Percentiles rank a stretch among this genome's conserved stretches.
phyloP scores from a whole-genome alignment of 2,888 invertebrate species.

The Clostera curtula region DNA sequence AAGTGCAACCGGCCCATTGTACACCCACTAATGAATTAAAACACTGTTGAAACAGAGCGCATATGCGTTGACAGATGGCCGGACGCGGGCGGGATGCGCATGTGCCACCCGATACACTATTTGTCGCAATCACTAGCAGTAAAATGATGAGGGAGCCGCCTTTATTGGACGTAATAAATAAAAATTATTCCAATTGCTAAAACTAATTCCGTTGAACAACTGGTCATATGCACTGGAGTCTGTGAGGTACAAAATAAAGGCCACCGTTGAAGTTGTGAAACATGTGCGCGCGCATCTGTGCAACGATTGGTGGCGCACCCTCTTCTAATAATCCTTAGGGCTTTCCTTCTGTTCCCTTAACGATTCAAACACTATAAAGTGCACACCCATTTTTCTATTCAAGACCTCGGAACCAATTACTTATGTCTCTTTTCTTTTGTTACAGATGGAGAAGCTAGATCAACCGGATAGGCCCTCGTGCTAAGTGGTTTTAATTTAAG shows the following conservation, averaged over 20 bases:
- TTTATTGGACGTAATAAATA: constrained; percentile 27
- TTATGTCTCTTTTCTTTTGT: constrained; percentile 54
- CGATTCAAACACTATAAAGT: constrained; percentile 12
- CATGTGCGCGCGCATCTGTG: constrained; percentile 61
- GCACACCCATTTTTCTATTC: neutral
- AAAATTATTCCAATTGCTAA: constrained; percentile 18
- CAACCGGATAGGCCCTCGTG: constrained; percentile 75
- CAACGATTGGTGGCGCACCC: constrained; percentile 45
- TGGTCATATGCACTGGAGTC: constrained; percentile 12
- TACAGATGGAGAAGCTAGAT: constrained; percentile 79
- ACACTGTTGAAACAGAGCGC: constrained; percentile 59
- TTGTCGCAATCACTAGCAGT: constrained; percentile 55
- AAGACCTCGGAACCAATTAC: constrained; percentile 12
- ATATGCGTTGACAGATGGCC: constrained; percentile 72
- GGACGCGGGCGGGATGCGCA: constrained; percentile 58
- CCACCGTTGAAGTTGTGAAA: constrained; percentile 20
- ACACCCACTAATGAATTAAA: constrained; percentile 64
- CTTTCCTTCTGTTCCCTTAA: constrained; percentile 35
- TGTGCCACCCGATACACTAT: constrained; percentile 55
- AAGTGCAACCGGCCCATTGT: constrained; percentile 49
- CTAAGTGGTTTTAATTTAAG: constrained; percentile 49
- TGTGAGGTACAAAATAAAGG: constrained; percentile 23
- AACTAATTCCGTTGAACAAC: constrained; percentile 11
- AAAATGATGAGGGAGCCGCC: constrained; percentile 29
- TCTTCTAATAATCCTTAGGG: constrained; percentile 31